Base-by-base conservation (phyloP, 2,113 vertebrate genomes). In the Psilopsiagon aymara region DNA sequence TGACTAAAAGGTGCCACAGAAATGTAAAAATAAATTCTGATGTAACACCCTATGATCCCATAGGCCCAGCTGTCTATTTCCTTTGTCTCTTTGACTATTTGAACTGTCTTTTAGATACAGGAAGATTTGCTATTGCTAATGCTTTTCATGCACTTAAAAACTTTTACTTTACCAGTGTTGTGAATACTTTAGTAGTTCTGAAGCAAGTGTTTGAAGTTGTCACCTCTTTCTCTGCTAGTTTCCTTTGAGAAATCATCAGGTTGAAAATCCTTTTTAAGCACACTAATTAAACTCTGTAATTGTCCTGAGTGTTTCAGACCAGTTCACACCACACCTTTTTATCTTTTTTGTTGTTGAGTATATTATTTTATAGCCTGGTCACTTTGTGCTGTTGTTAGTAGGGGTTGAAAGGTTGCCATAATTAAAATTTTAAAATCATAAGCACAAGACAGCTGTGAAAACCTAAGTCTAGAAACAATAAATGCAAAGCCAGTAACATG, bases 21-120 rank as follows among this genome's bases (percentile, higher is more conserved):
- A 94, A 71, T 95, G 86, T 91, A 51, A 88, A 94, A 96, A 96
- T 96, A 95, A 96, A 96, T 95, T 91, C 71, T 60, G 46, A 2
- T 95, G 60, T 86, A 68, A 86, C 68, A 78, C 60, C 23, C 73
- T 64, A 1, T 84, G 88, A 60, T 92, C 35, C 55, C 19, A 8
- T 68, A 94, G 95, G 52, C 80, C 82, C 57, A 81, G 18, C 73
- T 94, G 94, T 90, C 92, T 80, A 5, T 94, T 95, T 92, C 44
- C 55, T 92, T 82, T 90, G 52, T 96, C 82, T 80, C 53, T 92
- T 47, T 2, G 11, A 66, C 77, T 95, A 78, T 76, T 79, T 91
- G 64, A 90, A 80, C 39, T 33, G 44, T 93, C 92, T 86, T 90
- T 75, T 90, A 93, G 95, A 15, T 70, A 33, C 46, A 67, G 63